Base-by-base conservation (phyloP, 2,888 invertebrate genomes). In the Chrysolina americana region DNA sequence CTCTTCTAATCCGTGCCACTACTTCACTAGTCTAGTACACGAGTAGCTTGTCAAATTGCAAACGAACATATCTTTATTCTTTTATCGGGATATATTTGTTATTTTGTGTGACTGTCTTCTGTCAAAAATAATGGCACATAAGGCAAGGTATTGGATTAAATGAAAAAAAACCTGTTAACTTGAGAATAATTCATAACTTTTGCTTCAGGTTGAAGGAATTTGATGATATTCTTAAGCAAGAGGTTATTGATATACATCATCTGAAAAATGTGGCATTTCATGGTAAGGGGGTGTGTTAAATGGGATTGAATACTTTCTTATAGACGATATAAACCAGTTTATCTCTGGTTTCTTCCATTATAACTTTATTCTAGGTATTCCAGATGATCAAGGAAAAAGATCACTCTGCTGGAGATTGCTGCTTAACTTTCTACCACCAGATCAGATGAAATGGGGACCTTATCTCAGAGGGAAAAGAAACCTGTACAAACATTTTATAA, bases 321-420 rank as follows among this genome's bases (percentile, higher is more conserved):
- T 28, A 28, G 28, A 28, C 2, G 28, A 28, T 28, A 6, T 6
- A 36, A 36, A 36, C 36, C 36, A 36, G 4, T 36, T 3, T 8
- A 0, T 64, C 68, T 64, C 21, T 10, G 23, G 10, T 13, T 62
- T 28, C 62, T 62, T 28, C 36, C 15, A 28, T 28, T 21, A 48
- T n/a, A 48, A 10, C 17, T 76, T 64, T 77, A 23, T 85, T 86
- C 72, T 82, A 96, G 97, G 97, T 69, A 93, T 97, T 82, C 97
- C 97, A 0, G 97, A 97, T 86, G 96, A 95, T 81, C 93, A 93
- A 80, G 95, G 96, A 0, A 89, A 94, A 75, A 90, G 98, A 69
- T 92, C 97, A 0, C 86, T 95, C 53, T 95, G 96, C 81, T 98
- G 98, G 98, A 95, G 95, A 89, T 89, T 98, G 21, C 88, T 98